Base-by-base conservation (phyloP, 2,797 vertebrate species). In the Platalea minor region DNA sequence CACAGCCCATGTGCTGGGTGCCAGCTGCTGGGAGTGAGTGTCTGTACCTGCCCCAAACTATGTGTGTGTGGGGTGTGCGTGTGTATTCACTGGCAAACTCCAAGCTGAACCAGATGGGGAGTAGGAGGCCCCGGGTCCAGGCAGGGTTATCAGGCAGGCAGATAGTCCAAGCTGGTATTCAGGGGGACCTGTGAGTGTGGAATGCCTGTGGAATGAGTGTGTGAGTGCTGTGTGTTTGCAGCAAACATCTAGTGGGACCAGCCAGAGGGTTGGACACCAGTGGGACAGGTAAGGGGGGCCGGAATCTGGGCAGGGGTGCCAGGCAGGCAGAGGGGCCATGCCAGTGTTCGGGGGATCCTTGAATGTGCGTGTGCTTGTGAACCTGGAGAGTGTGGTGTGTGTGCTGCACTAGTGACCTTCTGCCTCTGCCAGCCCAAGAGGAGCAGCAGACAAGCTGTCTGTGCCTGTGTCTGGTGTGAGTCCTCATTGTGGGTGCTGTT, bases 241-340 rank as follows among this genome's bases (percentile, higher is more conserved):
- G 11, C 3, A 11, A 76, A 18, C 7, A 53, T 7, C 16, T 13
- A 31, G 11, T 3, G 10, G 74, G 54, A 61, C 12, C 10, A 57
- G 25, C 3, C 4, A 2, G 24, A 3, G 3, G 24, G 13, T n/a
- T 2, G 4, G 70, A 25, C 12, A 80, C 28, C 17, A 0, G 0
- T 35, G 10, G n/a, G 11, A 7, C 3, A 5, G 16, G 13, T 72
- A 35, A 77, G 20, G 3, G 5, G 4, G 11, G 1, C 2, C 2
- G 3, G 17, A 17, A 24, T 56, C 28, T 2, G 1, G 17, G 9
- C 13, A 51, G 23, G 6, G 12, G 24, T 45, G 31, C 28, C 2
- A 1, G 28, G 5, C 1, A 5, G n/a, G 31, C 21, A 45, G 41
- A 17, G 8, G 3, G 19, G 6, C 14, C 0, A 0, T 72, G 7